Conservation (phyloP, 1,140 invertebrate genomes). For the Matsumurasca onukii region DNA sequence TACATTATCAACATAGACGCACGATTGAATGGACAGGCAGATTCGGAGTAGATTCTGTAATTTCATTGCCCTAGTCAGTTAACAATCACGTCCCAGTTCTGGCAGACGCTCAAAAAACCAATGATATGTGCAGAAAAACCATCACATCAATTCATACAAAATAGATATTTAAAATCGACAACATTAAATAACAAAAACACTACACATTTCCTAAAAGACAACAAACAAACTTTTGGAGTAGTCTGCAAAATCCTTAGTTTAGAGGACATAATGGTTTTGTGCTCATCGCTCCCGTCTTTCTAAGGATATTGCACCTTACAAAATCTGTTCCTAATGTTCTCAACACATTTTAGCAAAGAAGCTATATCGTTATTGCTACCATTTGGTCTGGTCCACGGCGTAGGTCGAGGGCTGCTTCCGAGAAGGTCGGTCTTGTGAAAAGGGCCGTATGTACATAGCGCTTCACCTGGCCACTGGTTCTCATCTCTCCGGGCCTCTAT, state of each 20-base stretch:
- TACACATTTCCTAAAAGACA: slow-evolving; percentile 26
- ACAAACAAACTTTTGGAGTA: neutral
- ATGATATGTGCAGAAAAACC: slow-evolving; percentile 26
- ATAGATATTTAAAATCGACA: slow-evolving; percentile 27
- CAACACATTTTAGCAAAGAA: neutral
- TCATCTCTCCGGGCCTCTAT: neutral
- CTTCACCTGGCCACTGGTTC: neutral
- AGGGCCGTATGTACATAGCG: slow-evolving; percentile 20
- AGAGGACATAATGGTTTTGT: neutral
- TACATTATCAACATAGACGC: no score
- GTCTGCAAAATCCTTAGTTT: neutral
- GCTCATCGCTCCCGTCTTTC: neutral
- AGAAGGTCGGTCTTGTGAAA: slow-evolving; percentile 17
- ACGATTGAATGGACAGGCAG: no score
- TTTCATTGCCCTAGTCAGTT: slow-evolving; percentile 15
- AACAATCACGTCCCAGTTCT: slow-evolving; percentile 8
- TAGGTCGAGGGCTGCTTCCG: neutral
- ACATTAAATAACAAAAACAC: slow-evolving; percentile 26
- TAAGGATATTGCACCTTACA: slow-evolving; percentile 20
- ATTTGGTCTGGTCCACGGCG: neutral
- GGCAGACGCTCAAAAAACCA: neutral
- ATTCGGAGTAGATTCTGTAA: slow-evolving; percentile 1
- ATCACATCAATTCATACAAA: slow-evolving; percentile 27
- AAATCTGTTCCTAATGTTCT: slow-evolving; percentile 25
- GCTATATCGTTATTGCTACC: slow-evolving; percentile 14